Evolutionary conservation across 2,888 invertebrate species (phyloP), one percentile per base, ranked within the genome.

Genomic region (Notodonta dromedarius): DNA sequence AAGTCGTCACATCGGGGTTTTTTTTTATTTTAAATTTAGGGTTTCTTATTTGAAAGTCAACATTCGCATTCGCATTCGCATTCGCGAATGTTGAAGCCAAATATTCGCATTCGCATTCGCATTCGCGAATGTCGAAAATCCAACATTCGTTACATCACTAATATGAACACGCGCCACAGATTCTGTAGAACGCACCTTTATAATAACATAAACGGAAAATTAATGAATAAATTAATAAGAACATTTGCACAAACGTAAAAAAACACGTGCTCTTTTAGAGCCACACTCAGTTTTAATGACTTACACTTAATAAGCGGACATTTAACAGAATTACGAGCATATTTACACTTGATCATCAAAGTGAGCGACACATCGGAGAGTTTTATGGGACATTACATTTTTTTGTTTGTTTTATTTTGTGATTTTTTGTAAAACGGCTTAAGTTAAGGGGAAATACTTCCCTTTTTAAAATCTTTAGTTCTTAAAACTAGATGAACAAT

Each of bases 301-400:
- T 52, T 59, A 59, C 59, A 63, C 58, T 59, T 66, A 65, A 71
- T 62, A 65, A 64, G 65, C 67, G 72, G 12, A 12, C 73, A 71
- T 70, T 71, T 71, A 62, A 65, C 57, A 67, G 58, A 64, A 66
- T 73, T 66, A 73, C 69, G 77, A 63, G 76, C 79, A 82, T 83
- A 65, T 86, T 88, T 82, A 78, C 86, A 86, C 84, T 79, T 80
- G 75, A 79, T 88, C 86, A 88, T 85, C 84, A 79, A 82, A 81
- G 74, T 76, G 71, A 70, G 71, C 73, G 79, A 78, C 78, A 75
- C 16, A 16, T 14, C 63, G 65, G 73, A 32, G 63, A 72, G 76
- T 70, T 88, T 88, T 87, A 89, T 81, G 78, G 74, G 61, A 67
- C 60, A 61, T 74, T 62, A 65, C 64, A n/a, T 40, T 72, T 74